Conservation (phyloP, 2,888 invertebrate species). For the Idaea straminata region DNA sequence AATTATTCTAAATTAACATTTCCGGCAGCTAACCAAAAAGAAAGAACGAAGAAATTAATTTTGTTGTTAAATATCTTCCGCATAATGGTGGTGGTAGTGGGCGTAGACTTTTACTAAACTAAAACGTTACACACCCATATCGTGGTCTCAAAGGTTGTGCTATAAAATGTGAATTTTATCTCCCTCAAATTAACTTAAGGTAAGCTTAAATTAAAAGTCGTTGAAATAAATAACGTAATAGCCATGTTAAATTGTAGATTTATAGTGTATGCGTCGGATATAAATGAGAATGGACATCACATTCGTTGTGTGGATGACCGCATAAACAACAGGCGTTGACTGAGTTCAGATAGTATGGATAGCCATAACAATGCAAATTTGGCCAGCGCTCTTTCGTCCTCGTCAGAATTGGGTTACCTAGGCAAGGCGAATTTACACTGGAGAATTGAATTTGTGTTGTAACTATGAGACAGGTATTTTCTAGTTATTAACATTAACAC, state of each 20-base stretch:
- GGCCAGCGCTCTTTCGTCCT: constrained; percentile 43
- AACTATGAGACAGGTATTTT: not conserved
- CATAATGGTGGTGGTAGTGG: not conserved
- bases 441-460: not conserved
- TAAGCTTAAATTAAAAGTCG: constrained; percentile 25
- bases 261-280: constrained; percentile 29
- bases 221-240: constrained; percentile 25
- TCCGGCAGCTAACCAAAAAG: too few species aligned
- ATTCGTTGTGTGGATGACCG: constrained; percentile 50
- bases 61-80: not conserved
- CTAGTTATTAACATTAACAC: too few species aligned
- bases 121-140: not conserved
- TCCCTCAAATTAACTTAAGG: constrained; percentile 10
- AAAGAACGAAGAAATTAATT: too few species aligned
- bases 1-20: too few species aligned
- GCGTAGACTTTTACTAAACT: not conserved
- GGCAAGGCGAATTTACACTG: constrained; percentile 22
- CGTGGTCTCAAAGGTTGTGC: not conserved
- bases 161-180: constrained; percentile 8
- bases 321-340: constrained; percentile 51
- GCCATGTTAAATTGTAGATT: constrained; percentile 40
- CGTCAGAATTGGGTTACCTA: constrained; percentile 67
- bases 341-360: constrained; percentile 56
- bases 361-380: constrained; percentile 76
- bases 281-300: constrained; percentile 40